A percentile compares a stretch with the other conserved stretches of the same genome.
phyloP scores from a whole-genome alignment of 2,113 vertebrate species.

The Poicephalus meyeri region DNA sequence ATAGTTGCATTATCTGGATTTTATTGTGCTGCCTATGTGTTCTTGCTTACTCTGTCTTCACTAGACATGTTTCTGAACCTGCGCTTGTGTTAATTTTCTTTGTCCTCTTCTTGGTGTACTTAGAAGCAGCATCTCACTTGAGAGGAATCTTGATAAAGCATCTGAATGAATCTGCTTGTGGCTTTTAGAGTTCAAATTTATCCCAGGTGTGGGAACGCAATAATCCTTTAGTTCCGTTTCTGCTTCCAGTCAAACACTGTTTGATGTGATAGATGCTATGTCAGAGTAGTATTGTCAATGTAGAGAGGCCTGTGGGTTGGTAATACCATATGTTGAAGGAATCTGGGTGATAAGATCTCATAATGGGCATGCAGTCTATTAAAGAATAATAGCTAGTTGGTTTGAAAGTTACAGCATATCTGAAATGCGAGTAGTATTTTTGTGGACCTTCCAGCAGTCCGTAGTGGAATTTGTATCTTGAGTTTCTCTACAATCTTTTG shows the following conservation, averaged over 20 bases:
- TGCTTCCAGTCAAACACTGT: background rate
- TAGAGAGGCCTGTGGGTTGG: background rate
- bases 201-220: background rate
- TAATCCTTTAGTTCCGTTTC: background rate
- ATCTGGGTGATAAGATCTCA: background rate
- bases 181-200: background rate
- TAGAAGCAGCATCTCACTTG: background rate
- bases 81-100: background rate
- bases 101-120: background rate
- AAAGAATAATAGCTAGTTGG: background rate
- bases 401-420: background rate
- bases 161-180: background rate
- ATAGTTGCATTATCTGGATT: background rate
- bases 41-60: background rate
- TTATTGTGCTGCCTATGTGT: background rate
- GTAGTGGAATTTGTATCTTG: background rate
- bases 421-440: background rate
- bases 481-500: background rate
- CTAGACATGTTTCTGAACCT: background rate
- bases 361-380: background rate
- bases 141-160: background rate
- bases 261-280: background rate
- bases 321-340: accelerated
- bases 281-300: background rate
- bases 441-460: background rate